Evolutionary conservation across 2,888 invertebrate genomes (phyloP).

Genomic region (Rotaria macrura): DNA sequence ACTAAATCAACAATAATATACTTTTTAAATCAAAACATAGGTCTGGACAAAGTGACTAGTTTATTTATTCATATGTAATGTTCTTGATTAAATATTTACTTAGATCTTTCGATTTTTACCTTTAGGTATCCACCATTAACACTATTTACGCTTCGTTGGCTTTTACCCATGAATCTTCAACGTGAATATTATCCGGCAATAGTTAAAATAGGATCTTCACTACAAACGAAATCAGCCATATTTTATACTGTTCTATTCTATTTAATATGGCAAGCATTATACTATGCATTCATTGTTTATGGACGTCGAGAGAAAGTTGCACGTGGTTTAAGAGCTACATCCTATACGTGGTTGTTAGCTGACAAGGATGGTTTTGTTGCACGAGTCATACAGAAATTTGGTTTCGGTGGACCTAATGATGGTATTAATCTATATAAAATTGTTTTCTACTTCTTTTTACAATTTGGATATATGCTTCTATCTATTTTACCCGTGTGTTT

Average conservation of each 20-base stretch:
- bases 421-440: neutral
- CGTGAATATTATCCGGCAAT: constrained; percentile 5
- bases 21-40: neutral
- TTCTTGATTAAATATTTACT: neutral
- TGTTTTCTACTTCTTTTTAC: neutral
- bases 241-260: neutral
- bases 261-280: neutral
- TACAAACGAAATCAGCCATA: neutral
- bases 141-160: neutral
- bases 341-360: constrained; percentile 11
- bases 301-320: constrained; percentile 11
- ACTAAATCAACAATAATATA: too few species aligned
- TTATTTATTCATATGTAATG: neutral
- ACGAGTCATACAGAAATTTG: neutral
- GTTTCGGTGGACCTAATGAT: neutral
- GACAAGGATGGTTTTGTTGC: constrained; percentile 10
- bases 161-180: neutral
- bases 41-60: neutral
- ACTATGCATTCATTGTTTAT: neutral
- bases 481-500: neutral
- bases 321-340: neutral
- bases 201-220: neutral
- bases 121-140: constrained; percentile 13
- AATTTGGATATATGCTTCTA: neutral
- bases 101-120: neutral